Conservation (phyloP, 2,888 invertebrate genomes). For the Drosophila mimica region DNA sequence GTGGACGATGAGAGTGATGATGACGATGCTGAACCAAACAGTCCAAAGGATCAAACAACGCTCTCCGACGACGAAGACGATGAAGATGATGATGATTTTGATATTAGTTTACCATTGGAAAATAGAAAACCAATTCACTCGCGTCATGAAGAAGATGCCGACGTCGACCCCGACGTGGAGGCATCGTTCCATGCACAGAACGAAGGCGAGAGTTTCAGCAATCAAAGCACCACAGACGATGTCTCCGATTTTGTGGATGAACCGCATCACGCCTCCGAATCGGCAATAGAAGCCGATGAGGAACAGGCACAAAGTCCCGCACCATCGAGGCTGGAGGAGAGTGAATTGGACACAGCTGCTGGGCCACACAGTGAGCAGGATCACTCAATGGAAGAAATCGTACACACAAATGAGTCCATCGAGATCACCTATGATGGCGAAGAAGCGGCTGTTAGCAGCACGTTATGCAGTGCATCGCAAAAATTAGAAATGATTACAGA, state of each 20-base stretch:
- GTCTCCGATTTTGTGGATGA: conserved; percentile 84
- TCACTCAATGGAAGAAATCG: conserved; percentile 83
- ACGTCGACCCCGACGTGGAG: neutral
- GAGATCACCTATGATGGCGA: conserved; percentile 80
- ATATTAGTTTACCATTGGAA: conserved; percentile 70
- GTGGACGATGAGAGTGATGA: conserved; percentile 71
- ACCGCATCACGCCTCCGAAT: conserved; percentile 37
- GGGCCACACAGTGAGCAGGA: conserved; percentile 77
- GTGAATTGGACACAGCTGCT: conserved; percentile 26
- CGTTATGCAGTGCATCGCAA: conserved; percentile 33
- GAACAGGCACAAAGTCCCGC: conserved; percentile 9
- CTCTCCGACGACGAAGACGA: conserved; percentile 35
- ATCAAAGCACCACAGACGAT: conserved; percentile 84
- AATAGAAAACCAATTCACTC: conserved; percentile 64
- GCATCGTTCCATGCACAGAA: conserved; percentile 6
- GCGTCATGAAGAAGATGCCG: conserved; percentile 54
- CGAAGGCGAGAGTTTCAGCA: conserved; percentile 71
- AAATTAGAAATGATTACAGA: conserved; percentile 61
- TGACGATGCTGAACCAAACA: conserved; percentile 37
- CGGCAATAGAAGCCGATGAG: conserved; percentile 7
- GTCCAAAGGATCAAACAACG: conserved; percentile 16
- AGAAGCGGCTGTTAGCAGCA: conserved; percentile 61
- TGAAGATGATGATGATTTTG: conserved; percentile 65
- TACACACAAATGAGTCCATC: conserved; percentile 82
- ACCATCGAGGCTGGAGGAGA: conserved; percentile 32